These are phyloP conservation scores for Ivindomyrus marchei DNA, from an alignment of 2,113 vertebrate genomes.

Conservation along the genomic window DNA sequence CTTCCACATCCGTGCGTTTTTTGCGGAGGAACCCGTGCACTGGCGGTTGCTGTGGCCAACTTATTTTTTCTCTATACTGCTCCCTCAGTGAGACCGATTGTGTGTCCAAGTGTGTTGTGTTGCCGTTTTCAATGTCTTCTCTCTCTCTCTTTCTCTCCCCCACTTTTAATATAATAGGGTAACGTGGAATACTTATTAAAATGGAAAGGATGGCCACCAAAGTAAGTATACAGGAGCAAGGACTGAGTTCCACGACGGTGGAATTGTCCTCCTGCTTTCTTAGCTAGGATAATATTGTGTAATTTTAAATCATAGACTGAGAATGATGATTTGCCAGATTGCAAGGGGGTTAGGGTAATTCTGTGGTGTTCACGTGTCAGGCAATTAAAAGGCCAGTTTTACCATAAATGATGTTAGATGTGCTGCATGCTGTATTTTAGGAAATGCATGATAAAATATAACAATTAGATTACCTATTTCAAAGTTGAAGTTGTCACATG, in stretches of 20 bases:
- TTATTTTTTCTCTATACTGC: background rate
- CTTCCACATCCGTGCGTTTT: background rate
- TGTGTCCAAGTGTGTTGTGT: background rate
- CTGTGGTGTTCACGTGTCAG: background rate
- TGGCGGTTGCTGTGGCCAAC: background rate
- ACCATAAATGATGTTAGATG: background rate
- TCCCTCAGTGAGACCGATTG: background rate
- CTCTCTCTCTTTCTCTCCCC: conserved; percentile 15
- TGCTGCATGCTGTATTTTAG: background rate
- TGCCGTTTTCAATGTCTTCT: background rate
- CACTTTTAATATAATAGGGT: conserved; percentile 63
- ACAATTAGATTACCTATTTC: background rate
- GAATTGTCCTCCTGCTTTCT: background rate
- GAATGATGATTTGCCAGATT: background rate
- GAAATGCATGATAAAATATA: background rate
- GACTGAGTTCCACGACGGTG: background rate
- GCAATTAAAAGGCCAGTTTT: background rate
- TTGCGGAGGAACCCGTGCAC: background rate
- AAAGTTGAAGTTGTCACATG: background rate
- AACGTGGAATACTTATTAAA: conserved; percentile 97
- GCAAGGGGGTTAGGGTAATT: background rate
- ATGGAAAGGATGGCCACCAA: conserved; percentile 97
- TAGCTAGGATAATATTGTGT: background rate
- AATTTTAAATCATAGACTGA: background rate
- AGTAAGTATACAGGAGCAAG: conserved; percentile 73